Evolutionary conservation across 2,113 vertebrate genomes (phyloP), one percentile per base, ranked within the genome.

Genomic region (Phyllopteryx taeniolatus): DNA sequence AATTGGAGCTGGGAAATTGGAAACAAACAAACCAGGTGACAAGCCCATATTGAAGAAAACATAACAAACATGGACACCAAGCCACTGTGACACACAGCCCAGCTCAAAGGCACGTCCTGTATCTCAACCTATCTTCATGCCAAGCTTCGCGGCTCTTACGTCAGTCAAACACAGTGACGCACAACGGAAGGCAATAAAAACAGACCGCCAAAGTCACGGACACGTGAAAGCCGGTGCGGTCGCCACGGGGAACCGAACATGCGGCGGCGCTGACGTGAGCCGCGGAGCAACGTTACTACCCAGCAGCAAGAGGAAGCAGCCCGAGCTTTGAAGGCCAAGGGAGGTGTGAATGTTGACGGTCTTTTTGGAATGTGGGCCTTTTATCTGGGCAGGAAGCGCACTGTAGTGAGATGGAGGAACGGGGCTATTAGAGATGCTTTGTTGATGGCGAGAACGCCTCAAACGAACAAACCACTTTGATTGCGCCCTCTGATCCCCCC

Each of bases 341-440:
- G 81, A 85, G 88, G 86, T 89, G 84, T 80, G 79, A 81, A 84
- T 56, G 85, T 77, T 70, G 81, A 83, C 83, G 57, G 68, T 76
- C 78, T 86, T 88, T 90, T 87, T 73, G 80, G 86, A 90, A 88
- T 89, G 82, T 64, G 77, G 70, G 76, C 72, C 89, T 91, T 93
- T 93, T 85, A 93, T 91, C 89, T 90, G 76, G 77, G 83, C 90
- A 93, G 92, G 92, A 93, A 93, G 85, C 86, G 78, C 84, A 85
- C 88, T 60, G 63, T 64, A 53, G 90, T 83, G 87, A 93, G 91
- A 46, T 74, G 75, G 76, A 85, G 83, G 77, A 83, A 83, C 64
- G 71, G 78, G 85, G 83, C 82, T 86, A 89, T 90, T 90, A 90
- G 78, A 83, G 75, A 22, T 70, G 79, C 87, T 90, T 92, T 91